These are phyloP conservation scores for Lynx canadensis DNA, from an alignment of 2,113 vertebrate genomes.

Conservation along the genomic window DNA sequence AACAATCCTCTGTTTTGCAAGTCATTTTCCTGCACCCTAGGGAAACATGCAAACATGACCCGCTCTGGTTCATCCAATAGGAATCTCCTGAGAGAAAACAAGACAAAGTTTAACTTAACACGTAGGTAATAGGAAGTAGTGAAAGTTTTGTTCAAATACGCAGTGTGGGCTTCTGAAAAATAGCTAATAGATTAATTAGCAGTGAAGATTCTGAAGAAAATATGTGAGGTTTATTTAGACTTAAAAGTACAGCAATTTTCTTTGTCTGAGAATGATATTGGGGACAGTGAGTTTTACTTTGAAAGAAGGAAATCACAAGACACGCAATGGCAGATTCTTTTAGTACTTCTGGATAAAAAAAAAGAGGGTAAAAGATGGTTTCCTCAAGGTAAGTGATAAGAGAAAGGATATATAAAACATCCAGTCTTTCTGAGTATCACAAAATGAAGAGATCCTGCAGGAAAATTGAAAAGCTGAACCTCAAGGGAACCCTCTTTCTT, in stretches of 20 bases:
- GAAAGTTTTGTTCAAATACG: not conserved
- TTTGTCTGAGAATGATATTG: not conserved
- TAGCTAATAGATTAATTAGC: not conserved
- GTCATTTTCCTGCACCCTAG: not conserved
- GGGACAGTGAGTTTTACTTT: not conserved
- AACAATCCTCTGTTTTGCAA: not conserved
- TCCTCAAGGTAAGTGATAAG: not conserved
- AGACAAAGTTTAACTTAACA: not conserved
- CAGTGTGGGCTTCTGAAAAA: not conserved
- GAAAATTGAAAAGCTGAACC: not conserved
- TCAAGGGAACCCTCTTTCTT: not conserved
- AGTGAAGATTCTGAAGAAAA: not conserved
- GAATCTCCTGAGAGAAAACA: not conserved
- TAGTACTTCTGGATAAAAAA: not conserved
- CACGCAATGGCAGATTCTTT: not conserved
- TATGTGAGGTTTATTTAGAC: not conserved
- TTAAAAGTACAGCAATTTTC: not conserved
- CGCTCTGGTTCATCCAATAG: not conserved
- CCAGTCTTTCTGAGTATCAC: not conserved
- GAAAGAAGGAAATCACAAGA: not conserved
- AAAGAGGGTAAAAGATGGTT: not conserved
- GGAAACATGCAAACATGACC: not conserved
- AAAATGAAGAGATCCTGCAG: not conserved
- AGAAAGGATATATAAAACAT: not conserved
- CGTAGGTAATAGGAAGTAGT: not conserved